Evolutionary conservation across 2,888 invertebrate genomes (phyloP).

Genomic region (Diloba caeruleocephala): DNA sequence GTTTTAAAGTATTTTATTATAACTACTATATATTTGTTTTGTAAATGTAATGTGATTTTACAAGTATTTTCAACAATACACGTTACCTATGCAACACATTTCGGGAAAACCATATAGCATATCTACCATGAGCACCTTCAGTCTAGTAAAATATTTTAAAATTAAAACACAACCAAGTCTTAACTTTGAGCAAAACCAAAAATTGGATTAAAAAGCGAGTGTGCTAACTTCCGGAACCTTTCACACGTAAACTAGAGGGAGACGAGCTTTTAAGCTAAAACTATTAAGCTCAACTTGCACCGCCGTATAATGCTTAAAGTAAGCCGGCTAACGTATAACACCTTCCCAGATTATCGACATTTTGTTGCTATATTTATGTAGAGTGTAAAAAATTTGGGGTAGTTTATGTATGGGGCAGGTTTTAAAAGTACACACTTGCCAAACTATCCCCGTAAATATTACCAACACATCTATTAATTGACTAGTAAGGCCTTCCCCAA

Average conservation of each 20-base stretch:
- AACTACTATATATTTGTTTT: no score
- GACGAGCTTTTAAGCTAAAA: constrained; percentile 86
- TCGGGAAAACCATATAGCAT: no score
- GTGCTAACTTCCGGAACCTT: constrained; percentile 76
- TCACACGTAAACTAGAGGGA: constrained; percentile 79
- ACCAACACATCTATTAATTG: no score
- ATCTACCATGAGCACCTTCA: no score
- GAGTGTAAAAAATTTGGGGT: constrained; percentile 10
- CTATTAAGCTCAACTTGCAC: constrained; percentile 83
- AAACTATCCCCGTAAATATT: no score
- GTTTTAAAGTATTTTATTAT: no score
- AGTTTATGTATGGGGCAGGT: not conserved
- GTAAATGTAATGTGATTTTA: no score
- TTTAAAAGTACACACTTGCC: not conserved
- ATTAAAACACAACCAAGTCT: constrained; percentile 52
- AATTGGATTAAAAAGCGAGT: constrained; percentile 79
- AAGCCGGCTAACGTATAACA: constrained; percentile 66
- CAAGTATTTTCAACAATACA: no score
- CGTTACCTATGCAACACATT: no score
- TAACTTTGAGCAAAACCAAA: constrained; percentile 63
- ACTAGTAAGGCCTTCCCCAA: no score
- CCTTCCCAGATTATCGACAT: constrained; percentile 56
- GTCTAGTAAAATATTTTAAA: constrained; percentile 33
- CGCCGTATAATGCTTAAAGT: constrained; percentile 71
- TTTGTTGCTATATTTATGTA: constrained; percentile 25